Conservation (phyloP, 2,888 invertebrate genomes). For the Cephus rjabovi region DNA sequence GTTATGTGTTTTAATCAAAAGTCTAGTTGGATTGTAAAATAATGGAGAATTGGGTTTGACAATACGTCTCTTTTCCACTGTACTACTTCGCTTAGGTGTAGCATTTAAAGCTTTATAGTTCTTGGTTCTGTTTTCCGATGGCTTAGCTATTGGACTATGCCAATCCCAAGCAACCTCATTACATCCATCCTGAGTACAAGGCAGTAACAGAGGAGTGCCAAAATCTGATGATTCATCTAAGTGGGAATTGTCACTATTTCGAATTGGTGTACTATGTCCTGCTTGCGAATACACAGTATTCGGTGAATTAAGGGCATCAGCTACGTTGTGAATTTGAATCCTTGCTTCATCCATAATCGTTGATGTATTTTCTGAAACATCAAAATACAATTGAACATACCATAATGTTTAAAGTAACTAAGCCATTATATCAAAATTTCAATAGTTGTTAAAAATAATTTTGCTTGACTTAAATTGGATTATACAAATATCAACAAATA, state of each 20-base stretch:
- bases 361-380: neutral
- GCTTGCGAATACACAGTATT: neutral
- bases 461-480: neutral
- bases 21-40: slow-evolving; percentile 47
- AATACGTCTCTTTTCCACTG: slow-evolving; percentile 42
- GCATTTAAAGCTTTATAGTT: slow-evolving; percentile 6
- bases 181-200: slow-evolving; percentile 64
- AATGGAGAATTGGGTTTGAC: slow-evolving; percentile 48
- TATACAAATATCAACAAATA: neutral
- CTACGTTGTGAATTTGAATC: neutral
- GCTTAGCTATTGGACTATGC: slow-evolving; percentile 59
- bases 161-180: slow-evolving; percentile 69
- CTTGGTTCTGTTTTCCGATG: neutral
- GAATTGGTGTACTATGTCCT: slow-evolving; percentile 41
- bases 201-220: slow-evolving; percentile 53
- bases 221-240: slow-evolving; percentile 31
- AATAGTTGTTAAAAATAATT: neutral
- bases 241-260: slow-evolving; percentile 12
- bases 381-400: neutral
- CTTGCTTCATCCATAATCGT: neutral
- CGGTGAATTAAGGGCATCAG: neutral
- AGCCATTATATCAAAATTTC: neutral
- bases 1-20: slow-evolving; percentile 42
- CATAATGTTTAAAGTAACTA: neutral
- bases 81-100: slow-evolving; percentile 45